Conservation (phyloP, 2,797 vertebrate genomes). For the Graptemys geographica region DNA sequence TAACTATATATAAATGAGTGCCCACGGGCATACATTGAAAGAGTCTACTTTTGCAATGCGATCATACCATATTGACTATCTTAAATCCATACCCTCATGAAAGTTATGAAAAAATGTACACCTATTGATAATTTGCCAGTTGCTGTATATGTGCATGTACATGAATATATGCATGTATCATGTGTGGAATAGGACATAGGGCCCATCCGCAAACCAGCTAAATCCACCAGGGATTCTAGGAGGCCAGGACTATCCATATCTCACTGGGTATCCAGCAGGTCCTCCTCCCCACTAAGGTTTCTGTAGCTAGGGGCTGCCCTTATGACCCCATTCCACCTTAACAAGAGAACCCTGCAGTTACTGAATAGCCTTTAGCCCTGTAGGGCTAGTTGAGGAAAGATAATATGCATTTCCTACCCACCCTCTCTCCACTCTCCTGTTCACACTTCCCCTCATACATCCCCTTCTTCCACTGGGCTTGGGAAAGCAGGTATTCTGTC, state of each 20-base stretch:
- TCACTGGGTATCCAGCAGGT: neutral
- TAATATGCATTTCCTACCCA: neutral
- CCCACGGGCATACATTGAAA: neutral
- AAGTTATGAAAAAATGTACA: neutral
- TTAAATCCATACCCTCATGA: neutral
- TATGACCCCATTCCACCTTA: neutral
- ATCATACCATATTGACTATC: neutral
- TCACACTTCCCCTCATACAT: accelerated
- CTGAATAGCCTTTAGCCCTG: neutral
- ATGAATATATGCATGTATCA: neutral
- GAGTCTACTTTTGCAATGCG: neutral
- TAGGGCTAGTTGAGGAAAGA: neutral
- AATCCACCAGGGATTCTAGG: too few relatives aligned
- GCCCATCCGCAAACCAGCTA: too few relatives aligned
- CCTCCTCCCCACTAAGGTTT: neutral
- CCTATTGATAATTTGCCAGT: conserved; percentile 44
- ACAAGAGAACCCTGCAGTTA: neutral
- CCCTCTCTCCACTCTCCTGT: neutral
- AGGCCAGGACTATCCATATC: neutral
- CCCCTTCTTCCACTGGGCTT: neutral
- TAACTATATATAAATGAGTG: accelerated
- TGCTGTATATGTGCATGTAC: conserved; percentile 36
- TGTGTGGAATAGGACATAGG: neutral
- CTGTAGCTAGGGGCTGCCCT: neutral
- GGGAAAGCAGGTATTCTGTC: neutral